Evolutionary conservation across 2,888 invertebrate species (phyloP), one percentile per base, ranked within the genome.

Genomic region (Drosophila greeni): DNA sequence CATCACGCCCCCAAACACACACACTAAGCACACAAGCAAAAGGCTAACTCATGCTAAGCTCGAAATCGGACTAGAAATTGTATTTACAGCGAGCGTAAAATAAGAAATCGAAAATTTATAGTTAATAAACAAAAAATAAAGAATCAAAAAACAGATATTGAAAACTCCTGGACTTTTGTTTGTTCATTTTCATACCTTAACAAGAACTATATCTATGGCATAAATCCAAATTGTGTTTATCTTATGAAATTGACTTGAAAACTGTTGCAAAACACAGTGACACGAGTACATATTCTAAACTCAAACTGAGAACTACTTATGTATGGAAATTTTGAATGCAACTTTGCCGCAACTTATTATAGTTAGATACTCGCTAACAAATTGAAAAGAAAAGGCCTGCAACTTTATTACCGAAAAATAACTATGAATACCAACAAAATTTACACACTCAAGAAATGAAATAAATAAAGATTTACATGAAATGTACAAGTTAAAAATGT

Each of bases 401-500:
- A 59, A 54, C 40, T 53, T 61, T 65, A 66, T 65, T 59, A 65
- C 23, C 51, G 37, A 61, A 37, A 40, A 40, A 54, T 5, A 45
- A 66, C 26, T 42, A 60, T 40, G 40, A 66, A 53, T 53, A 66
- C 47, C 55, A 62, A 79, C 77, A 79, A 79, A 80, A 79, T 79
- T 75, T 79, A 79, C 79, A 79, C 80, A 49, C 72, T 70, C 49
- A 77, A 76, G 69, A 53, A 72, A 78, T 45, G 34, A 37, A 52
- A 54, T 66, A 52, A 66, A 77, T 82, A 79, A 79, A 79, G 69
- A 75, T 80, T 82, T 79, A 79, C 79, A 79, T 79, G 24, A 80
- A 79, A 79, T 79, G 79, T 79, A 82, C 67, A 51, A 68, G 49
- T 26, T 14, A 39, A 52, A 49, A 18, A 33, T 26, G 37, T 3